These are phyloP conservation scores for Malacosoma neustria DNA, from an alignment of 2,888 invertebrate genomes.

Conservation along the genomic window DNA sequence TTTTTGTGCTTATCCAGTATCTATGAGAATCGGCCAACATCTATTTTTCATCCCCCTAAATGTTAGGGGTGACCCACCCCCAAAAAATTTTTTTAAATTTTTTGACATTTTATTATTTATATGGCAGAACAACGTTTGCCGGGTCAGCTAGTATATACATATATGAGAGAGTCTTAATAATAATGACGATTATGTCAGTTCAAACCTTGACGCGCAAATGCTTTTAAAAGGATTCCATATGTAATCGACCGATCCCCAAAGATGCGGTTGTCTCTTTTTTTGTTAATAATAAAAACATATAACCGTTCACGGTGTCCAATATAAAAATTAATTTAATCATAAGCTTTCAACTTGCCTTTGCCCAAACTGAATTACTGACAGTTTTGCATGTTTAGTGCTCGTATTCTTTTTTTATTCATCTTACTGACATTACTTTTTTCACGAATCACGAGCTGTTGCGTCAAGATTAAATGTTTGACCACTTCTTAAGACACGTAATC, in stretches of 20 bases:
- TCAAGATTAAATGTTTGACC: constrained; percentile 1
- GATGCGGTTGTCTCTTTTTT: constrained; percentile 30
- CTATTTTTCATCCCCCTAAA: no score
- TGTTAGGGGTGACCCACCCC: no score
- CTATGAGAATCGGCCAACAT: no score
- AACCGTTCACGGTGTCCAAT: constrained; percentile 33
- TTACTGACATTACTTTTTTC: constrained; percentile 36
- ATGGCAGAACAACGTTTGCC: no score
- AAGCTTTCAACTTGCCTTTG: constrained; percentile 55
- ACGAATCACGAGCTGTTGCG: constrained; percentile 18
- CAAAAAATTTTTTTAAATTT: no score
- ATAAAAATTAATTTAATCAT: constrained; percentile 48
- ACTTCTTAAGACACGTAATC: neutral
- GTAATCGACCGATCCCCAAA: neutral
- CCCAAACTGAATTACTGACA: constrained; percentile 41
- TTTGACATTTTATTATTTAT: no score
- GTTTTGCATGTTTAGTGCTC: constrained; percentile 38
- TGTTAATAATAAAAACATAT: constrained; percentile 40
- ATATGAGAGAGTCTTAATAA: no score
- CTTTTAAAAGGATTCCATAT: no score
- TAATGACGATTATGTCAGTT: no score
- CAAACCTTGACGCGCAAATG: no score
- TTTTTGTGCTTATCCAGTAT: no score
- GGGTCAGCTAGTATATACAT: no score
- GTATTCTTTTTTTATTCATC: constrained; percentile 27